A percentile compares a stretch with the other conserved stretches of the same genome.
phyloP scores from a whole-genome alignment of 2,797 vertebrate genomes.

The Vultur gryphus region DNA sequence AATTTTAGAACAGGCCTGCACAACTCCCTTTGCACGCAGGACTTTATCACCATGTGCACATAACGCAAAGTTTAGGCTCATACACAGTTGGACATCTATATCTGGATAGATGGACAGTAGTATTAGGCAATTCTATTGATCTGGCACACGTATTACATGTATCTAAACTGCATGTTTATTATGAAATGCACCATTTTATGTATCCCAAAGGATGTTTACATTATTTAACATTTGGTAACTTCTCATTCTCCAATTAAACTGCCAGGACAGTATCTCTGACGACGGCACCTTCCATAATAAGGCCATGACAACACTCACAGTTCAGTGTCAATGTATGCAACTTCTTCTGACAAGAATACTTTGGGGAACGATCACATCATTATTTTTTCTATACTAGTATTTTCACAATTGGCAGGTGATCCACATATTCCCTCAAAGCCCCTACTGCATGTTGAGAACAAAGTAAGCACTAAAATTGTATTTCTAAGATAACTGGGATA shows the following conservation, averaged over 20 bases:
- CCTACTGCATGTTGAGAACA: neutral
- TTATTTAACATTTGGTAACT: neutral
- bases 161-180: neutral
- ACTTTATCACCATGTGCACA: neutral
- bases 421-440: neutral
- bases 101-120: neutral
- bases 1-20: neutral
- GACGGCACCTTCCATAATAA: neutral
- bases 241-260: neutral
- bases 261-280: neutral
- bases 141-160: neutral
- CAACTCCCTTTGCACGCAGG: neutral
- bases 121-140: neutral
- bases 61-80: neutral
- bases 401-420: neutral
- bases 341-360: neutral
- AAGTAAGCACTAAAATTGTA: neutral
- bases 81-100: neutral
- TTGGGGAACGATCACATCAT: neutral
- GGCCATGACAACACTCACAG: neutral
- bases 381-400: neutral
- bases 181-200: neutral
- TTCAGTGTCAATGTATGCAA: neutral
- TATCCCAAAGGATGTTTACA: neutral
- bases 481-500: neutral